Conservation (phyloP, 1,140 invertebrate genomes). For the Spodoptera litura region DNA sequence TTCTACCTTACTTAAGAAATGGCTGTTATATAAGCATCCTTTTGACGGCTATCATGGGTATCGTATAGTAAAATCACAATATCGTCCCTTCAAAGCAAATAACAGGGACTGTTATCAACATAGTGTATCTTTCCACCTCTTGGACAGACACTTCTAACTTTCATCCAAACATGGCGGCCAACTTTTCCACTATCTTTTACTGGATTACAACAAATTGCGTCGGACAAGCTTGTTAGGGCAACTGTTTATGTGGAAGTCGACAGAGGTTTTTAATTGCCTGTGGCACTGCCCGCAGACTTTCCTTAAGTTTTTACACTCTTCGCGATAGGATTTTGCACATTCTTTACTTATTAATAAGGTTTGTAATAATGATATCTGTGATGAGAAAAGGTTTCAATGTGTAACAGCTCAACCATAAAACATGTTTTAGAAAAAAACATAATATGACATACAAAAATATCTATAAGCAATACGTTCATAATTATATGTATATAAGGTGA, state of each 20-base stretch:
- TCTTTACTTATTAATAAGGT: too few species aligned
- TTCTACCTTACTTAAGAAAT: too few species aligned
- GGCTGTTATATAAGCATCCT: too few species aligned
- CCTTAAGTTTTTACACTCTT: not conserved
- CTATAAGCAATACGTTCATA: not conserved
- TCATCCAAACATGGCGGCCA: constrained; percentile 10
- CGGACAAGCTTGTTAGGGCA: constrained; percentile 28
- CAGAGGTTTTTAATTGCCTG: constrained; percentile 19
- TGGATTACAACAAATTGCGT: constrained; percentile 24
- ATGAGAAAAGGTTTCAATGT: not conserved
- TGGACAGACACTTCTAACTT: constrained; percentile 11
- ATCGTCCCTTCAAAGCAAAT: constrained; percentile 5
- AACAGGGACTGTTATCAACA: constrained; percentile 26
- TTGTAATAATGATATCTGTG: too few species aligned
- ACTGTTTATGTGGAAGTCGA: constrained; percentile 12
- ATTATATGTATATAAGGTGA: too few species aligned
- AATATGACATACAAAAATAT: not conserved
- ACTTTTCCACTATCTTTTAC: constrained; percentile 30
- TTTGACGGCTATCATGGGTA: too few species aligned
- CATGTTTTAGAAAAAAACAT: too few species aligned
- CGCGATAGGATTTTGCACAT: too few species aligned
- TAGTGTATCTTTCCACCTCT: constrained; percentile 34
- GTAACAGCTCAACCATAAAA: too few species aligned
- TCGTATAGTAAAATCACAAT: not conserved
- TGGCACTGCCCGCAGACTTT: not conserved